These are phyloP conservation scores for Sardinella longiceps DNA, from an alignment of 2,797 vertebrate species.

Conservation along the genomic window DNA sequence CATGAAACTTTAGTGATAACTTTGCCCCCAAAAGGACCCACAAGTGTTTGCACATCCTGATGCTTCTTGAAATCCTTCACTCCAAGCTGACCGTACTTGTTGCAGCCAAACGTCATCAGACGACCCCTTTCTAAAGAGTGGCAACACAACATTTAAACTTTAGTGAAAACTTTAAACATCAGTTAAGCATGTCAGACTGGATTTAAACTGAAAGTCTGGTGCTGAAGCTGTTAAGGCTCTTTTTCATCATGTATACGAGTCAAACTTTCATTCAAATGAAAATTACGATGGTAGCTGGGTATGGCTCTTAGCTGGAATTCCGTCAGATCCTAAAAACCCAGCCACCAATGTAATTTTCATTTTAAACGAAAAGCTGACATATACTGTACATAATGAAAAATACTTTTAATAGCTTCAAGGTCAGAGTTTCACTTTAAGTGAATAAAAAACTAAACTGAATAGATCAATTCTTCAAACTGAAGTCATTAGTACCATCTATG, in stretches of 20 bases:
- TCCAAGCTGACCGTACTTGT: slow-evolving; percentile 95
- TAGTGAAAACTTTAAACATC: neutral
- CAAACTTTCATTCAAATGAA: too few relatives aligned
- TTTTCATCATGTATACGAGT: too few relatives aligned
- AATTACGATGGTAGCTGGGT: too few relatives aligned
- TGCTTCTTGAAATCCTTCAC: slow-evolving; percentile 97
- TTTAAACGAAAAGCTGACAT: too few relatives aligned
- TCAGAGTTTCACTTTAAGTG: too few relatives aligned
- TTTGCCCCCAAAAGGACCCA: slow-evolving; percentile 94
- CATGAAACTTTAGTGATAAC: slow-evolving; percentile 92
- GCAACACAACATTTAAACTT: neutral
- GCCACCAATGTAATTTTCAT: too few relatives aligned
- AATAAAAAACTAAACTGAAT: neutral
- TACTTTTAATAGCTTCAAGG: too few relatives aligned
- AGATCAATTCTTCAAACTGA: neutral
- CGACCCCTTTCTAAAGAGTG: slow-evolving; percentile 85
- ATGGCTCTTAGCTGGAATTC: too few relatives aligned
- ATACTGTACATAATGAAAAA: too few relatives aligned
- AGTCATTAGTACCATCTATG: slow-evolving; percentile 83
- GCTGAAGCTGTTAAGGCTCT: too few relatives aligned
- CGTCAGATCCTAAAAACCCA: too few relatives aligned
- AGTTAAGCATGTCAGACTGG: neutral
- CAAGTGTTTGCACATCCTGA: slow-evolving; percentile 88
- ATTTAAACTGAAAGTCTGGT: too few relatives aligned
- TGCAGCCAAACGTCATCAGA: slow-evolving; percentile 94